phyloP scores from a whole-genome alignment of 30 jellyfish, hydroid and myxozoan species.

The Nemopilema nomurai region DNA sequence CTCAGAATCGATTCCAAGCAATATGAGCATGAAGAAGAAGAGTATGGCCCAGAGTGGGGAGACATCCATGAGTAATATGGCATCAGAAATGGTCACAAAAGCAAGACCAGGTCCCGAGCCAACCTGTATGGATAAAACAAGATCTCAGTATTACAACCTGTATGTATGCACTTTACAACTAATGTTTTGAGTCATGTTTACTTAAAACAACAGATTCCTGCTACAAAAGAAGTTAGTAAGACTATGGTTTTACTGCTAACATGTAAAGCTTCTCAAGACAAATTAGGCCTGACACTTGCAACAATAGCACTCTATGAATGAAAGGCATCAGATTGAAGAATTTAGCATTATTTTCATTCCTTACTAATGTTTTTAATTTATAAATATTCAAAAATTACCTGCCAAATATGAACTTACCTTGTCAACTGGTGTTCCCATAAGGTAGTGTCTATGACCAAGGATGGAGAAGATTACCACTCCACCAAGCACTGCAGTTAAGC shows the following conservation, averaged over 20 bases:
- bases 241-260: no score
- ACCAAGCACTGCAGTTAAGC: constrained; percentile 77
- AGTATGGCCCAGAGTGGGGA: constrained; percentile 94
- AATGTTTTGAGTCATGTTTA: no score
- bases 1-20: constrained; percentile 91
- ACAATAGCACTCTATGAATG: no score
- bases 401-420: not conserved
- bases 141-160: no score
- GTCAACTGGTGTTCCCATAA: not conserved
- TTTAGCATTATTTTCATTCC: no score
- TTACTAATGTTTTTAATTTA: not conserved
- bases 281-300: no score
- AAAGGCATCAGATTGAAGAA: no score
- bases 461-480: constrained; percentile 86
- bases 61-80: constrained; percentile 88
- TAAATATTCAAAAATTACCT: not conserved
- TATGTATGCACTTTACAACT: no score
- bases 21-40: constrained; percentile 82
- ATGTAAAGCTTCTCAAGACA: no score
- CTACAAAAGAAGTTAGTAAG: no score
- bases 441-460: constrained; percentile 75
- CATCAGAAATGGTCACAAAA: constrained; percentile 86
- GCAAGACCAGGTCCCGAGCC: constrained; percentile 95
- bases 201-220: no score
- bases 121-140: no score